Evolutionary conservation across 2,888 invertebrate species (phyloP).

Genomic region (Piscicola geometra): DNA sequence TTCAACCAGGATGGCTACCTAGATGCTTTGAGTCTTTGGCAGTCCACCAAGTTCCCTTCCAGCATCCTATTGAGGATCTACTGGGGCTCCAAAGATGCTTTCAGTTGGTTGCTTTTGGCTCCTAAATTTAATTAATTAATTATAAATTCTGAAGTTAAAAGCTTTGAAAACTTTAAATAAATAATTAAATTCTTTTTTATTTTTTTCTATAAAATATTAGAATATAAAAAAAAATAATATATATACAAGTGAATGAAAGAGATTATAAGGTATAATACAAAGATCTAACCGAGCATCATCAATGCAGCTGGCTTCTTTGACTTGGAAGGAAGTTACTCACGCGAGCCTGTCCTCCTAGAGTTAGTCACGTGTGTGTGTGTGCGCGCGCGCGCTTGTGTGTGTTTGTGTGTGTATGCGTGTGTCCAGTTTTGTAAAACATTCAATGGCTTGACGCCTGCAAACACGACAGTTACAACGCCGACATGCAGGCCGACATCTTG

Average conservation of each 20-base stretch:
- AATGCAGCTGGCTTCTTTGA: not conserved
- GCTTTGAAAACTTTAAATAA: too few relatives aligned
- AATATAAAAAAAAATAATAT: too few relatives aligned
- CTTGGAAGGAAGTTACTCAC: not conserved
- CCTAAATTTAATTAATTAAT: not conserved
- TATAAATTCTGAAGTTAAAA: too few relatives aligned
- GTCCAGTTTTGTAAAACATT: too few relatives aligned
- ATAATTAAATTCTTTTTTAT: too few relatives aligned
- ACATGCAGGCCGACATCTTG: conserved; percentile 12
- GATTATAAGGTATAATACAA: too few relatives aligned
- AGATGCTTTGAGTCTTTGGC: conserved; percentile 65
- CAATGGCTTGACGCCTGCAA: too few relatives aligned
- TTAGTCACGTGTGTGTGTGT: not conserved
- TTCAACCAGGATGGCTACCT: conserved; percentile 94
- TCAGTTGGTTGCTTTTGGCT: conserved; percentile 26
- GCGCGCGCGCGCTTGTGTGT: too few relatives aligned
- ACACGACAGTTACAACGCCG: conserved; percentile 5
- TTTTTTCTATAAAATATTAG: too few relatives aligned
- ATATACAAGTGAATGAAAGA: too few relatives aligned
- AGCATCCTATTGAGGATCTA: not conserved
- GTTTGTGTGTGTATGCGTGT: too few relatives aligned
- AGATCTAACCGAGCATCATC: too few relatives aligned
- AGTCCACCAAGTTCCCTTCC: not conserved
- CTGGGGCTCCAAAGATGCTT: conserved; percentile 23
- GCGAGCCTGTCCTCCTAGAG: conserved; percentile 27